Percentiles rank a stretch among this genome's conserved stretches.
These are phyloP conservation scores for Dicentrarchus labrax DNA, from an alignment of 2,113 vertebrate genomes.

Conservation along the genomic window DNA sequence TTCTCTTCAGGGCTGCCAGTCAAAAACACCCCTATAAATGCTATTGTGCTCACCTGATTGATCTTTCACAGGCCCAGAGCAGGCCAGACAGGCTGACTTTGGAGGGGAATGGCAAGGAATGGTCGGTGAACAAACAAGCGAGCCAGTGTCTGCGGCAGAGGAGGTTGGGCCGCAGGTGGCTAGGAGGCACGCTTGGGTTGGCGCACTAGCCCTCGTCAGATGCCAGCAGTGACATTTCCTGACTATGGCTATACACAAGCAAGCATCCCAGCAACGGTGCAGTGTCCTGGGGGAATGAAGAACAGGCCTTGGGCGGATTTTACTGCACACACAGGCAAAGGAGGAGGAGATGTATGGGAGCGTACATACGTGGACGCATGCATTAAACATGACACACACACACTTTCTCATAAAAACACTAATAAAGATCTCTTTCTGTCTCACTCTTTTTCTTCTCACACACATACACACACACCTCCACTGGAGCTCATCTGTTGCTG, in stretches of 20 bases:
- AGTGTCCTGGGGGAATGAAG: slow-evolving; percentile 80
- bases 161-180: slow-evolving; percentile 84
- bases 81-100: slow-evolving; percentile 78
- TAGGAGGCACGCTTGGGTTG: slow-evolving; percentile 80
- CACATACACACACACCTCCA: slow-evolving; percentile 52
- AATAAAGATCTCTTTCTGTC: slow-evolving; percentile 66
- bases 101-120: slow-evolving; percentile 72
- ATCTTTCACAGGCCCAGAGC: slow-evolving; percentile 77
- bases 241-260: slow-evolving; percentile 80
- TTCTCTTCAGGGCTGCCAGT: slow-evolving; percentile 69
- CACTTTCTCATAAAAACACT: slow-evolving; percentile 53
- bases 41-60: slow-evolving; percentile 86
- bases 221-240: slow-evolving; percentile 86
- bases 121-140: slow-evolving; percentile 82
- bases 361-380: slow-evolving; percentile 38
- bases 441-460: slow-evolving; percentile 24
- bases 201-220: slow-evolving; percentile 70
- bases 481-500: slow-evolving; percentile 54
- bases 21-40: slow-evolving; percentile 82
- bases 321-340: slow-evolving; percentile 60
- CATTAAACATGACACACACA: slow-evolving; percentile 63
- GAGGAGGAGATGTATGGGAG: slow-evolving; percentile 20
- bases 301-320: slow-evolving; percentile 63
- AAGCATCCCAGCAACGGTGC: slow-evolving; percentile 84
- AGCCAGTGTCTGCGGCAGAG: slow-evolving; percentile 77